Percentiles rank a stretch among this genome's conserved stretches.
Evolutionary conservation across 2,888 invertebrate species (phyloP).

Genomic region (Polia nebulosa): DNA sequence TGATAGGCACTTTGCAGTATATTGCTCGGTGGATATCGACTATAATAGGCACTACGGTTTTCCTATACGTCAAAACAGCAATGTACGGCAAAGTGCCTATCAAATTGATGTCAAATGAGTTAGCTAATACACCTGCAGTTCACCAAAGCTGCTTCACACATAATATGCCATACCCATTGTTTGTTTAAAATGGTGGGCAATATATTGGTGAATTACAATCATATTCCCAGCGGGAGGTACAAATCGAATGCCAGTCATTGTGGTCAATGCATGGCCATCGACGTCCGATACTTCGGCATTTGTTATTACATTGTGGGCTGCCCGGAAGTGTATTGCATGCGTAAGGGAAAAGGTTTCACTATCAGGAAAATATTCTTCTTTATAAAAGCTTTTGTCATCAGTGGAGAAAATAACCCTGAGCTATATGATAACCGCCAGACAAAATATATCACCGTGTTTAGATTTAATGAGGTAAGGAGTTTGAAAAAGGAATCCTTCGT

Average conservation of each 20-base stretch:
- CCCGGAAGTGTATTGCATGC: conserved; percentile 5
- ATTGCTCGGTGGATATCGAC: too few relatives aligned
- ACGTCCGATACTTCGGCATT: conserved; percentile 43
- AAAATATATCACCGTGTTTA: not conserved
- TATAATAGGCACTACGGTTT: too few relatives aligned
- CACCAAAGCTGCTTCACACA: not conserved
- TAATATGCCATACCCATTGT: conserved; percentile 1
- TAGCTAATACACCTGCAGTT: not conserved
- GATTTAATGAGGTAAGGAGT: not conserved
- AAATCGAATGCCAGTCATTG: conserved; percentile 59
- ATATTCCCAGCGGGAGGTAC: conserved; percentile 48
- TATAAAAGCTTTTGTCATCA: not conserved
- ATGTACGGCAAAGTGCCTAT: too few relatives aligned
- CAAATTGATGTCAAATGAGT: too few relatives aligned
- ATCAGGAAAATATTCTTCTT: conserved; percentile 6
- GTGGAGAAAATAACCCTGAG: not conserved
- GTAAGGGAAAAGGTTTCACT: not conserved
- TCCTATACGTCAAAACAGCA: too few relatives aligned
- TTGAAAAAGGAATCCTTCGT: not conserved
- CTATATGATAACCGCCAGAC: not conserved
- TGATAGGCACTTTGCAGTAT: too few relatives aligned
- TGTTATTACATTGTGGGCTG: conserved; percentile 32
- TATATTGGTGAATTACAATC: conserved; percentile 34
- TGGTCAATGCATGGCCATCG: conserved; percentile 51
- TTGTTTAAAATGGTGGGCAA: conserved; percentile 38